Percentiles rank a stretch among this genome's conserved stretches.
phyloP scores from a whole-genome alignment of 2,888 invertebrate species.

The Tipula confusa region DNA sequence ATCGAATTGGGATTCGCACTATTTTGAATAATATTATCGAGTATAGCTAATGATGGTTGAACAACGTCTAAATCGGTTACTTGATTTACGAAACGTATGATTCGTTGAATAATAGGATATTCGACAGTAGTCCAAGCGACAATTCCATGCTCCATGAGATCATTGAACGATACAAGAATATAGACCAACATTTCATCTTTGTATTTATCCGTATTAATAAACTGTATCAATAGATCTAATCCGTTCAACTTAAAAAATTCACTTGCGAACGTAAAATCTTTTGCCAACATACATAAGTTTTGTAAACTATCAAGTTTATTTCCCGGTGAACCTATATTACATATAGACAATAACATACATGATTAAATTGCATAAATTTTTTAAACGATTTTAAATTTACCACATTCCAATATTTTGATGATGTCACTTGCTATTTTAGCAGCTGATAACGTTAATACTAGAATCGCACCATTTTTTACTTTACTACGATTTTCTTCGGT shows the following conservation, averaged over 20 bases:
- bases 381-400: too few relatives aligned
- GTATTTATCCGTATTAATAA: conserved; percentile 58
- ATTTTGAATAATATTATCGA: conserved; percentile 87
- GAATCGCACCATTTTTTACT: conserved; percentile 89
- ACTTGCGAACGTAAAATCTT: conserved; percentile 84
- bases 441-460: conserved; percentile 79
- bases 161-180: conserved; percentile 81
- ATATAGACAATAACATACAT: neutral
- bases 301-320: conserved; percentile 70
- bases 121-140: conserved; percentile 91
- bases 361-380: neutral
- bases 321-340: conserved; percentile 42
- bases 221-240: conserved; percentile 61
- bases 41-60: conserved; percentile 83
- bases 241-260: conserved; percentile 93
- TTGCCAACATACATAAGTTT: conserved; percentile 70
- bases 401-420: conserved; percentile 67
- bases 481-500: conserved; percentile 91
- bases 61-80: conserved; percentile 53
- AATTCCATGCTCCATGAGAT: conserved; percentile 91
- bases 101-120: conserved; percentile 78
- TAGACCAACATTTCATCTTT: conserved; percentile 69
- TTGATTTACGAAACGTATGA: conserved; percentile 68
- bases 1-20: conserved; percentile 77
- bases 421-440: conserved; percentile 85